phyloP scores from a whole-genome alignment of 2,888 invertebrate species.

The Loripinus fragilis region DNA sequence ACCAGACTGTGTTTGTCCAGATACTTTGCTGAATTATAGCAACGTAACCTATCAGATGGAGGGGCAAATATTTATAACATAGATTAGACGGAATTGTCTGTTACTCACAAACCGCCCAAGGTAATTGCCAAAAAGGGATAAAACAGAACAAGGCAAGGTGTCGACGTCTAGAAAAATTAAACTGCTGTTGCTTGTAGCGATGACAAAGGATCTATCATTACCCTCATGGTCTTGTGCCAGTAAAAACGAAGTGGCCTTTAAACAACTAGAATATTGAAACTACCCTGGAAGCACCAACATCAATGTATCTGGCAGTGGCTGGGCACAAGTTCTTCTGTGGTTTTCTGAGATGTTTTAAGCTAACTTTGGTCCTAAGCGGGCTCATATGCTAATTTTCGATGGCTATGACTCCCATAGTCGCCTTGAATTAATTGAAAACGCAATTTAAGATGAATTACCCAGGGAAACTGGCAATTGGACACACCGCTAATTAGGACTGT shows the following conservation, averaged over 20 bases:
- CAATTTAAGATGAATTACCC: conserved; percentile 23
- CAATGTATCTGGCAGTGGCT: conserved; percentile 30
- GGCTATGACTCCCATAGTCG: conserved; percentile 34
- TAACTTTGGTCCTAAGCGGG: conserved; percentile 29
- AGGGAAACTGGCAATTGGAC: conserved; percentile 30
- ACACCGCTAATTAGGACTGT: conserved; percentile 37
- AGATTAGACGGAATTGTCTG: conserved; percentile 37
- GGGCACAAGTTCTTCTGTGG: conserved; percentile 35
- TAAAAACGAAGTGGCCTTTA: conserved; percentile 30
- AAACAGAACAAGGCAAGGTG: conserved; percentile 25
- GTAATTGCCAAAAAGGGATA: conserved; percentile 24
- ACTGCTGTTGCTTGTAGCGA: conserved; percentile 50
- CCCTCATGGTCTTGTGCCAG: conserved; percentile 53
- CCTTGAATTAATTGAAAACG: conserved; percentile 28
- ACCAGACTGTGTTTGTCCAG: conserved; percentile 7
- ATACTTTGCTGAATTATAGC: conserved; percentile 23
- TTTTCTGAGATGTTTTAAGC: conserved; percentile 27
- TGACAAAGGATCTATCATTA: conserved; percentile 30
- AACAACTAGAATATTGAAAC: conserved; percentile 23
- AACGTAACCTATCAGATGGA: conserved; percentile 9
- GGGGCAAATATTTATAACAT: conserved; percentile 43
- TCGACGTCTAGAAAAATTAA: conserved; percentile 18
- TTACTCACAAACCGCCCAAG: conserved; percentile 20
- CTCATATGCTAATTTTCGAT: conserved; percentile 22
- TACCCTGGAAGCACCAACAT: conserved; percentile 30